Percentiles rank a stretch among this genome's conserved stretches.
Evolutionary conservation across 2,797 vertebrate species (phyloP).

Genomic region (Neostethus bicornis): DNA sequence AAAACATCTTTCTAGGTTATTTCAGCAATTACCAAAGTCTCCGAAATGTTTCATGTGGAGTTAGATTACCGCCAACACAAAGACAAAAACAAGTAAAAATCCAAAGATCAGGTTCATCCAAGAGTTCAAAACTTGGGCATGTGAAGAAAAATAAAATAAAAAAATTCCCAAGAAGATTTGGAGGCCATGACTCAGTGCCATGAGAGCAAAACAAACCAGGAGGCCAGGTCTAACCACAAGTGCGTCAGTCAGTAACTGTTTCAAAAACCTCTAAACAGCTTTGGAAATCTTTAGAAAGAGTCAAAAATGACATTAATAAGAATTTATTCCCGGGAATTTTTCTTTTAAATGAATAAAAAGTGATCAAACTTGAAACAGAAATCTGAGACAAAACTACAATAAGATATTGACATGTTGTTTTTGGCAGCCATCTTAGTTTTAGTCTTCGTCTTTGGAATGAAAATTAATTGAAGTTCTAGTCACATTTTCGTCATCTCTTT

Average conservation of each 20-base stretch:
- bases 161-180: slow-evolving; percentile 31
- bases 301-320: no score
- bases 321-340: no score
- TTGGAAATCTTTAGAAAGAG: no score
- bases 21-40: slow-evolving; percentile 55
- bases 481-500: no score
- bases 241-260: slow-evolving; percentile 59
- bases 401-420: no score
- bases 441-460: no score
- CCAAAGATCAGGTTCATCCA: slow-evolving; percentile 45
- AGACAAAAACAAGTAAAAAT: slow-evolving; percentile 46
- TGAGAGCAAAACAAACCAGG: slow-evolving; percentile 63
- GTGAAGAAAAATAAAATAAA: slow-evolving; percentile 21
- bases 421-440: no score
- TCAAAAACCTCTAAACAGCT: slow-evolving; percentile 61
- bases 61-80: slow-evolving; percentile 8
- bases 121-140: slow-evolving; percentile 41
- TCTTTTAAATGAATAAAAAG: no score
- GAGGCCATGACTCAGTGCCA: slow-evolving; percentile 46
- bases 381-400: not conserved
- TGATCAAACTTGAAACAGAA: no score
- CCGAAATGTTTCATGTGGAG: slow-evolving; percentile 42
- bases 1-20: slow-evolving; percentile 20
- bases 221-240: slow-evolving; percentile 62
- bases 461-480: no score